These are phyloP conservation scores for Neuroterus valhalla DNA, from an alignment of 1,140 invertebrate species.

Conservation along the genomic window DNA sequence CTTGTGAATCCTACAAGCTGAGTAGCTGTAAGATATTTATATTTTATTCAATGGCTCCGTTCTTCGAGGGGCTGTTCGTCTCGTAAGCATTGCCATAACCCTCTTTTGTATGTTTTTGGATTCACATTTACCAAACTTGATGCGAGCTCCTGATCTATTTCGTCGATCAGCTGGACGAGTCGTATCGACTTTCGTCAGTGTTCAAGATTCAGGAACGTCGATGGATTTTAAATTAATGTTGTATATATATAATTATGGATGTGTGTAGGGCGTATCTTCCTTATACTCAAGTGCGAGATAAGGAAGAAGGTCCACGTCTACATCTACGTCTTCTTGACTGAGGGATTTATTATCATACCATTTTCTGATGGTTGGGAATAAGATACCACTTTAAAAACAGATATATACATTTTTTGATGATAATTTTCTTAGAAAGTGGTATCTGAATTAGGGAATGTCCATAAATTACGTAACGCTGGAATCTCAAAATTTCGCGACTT, in stretches of 20 bases:
- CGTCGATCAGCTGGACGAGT: conserved; percentile 33
- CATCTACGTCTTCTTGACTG: no score
- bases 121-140: conserved; percentile 72
- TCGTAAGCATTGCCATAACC: conserved; percentile 64
- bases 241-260: not conserved
- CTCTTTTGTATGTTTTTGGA: conserved; percentile 52
- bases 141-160: conserved; percentile 35
- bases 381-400: no score
- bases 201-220: not conserved
- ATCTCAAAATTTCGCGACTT: no score
- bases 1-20: conserved; percentile 66
- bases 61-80: not conserved
- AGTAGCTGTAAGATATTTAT: conserved; percentile 44
- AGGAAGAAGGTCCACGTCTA: no score
- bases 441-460: no score
- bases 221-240: conserved; percentile 11
- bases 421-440: no score
- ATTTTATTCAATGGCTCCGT: conserved; percentile 32
- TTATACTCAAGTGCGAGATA: no score
- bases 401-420: no score
- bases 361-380: no score
- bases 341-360: no score
- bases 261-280: no score
- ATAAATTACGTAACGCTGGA: no score
- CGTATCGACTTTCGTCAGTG: conserved; percentile 9